phyloP scores from a whole-genome alignment of 2,888 invertebrate genomes.

The Oscheius onirici region DNA sequence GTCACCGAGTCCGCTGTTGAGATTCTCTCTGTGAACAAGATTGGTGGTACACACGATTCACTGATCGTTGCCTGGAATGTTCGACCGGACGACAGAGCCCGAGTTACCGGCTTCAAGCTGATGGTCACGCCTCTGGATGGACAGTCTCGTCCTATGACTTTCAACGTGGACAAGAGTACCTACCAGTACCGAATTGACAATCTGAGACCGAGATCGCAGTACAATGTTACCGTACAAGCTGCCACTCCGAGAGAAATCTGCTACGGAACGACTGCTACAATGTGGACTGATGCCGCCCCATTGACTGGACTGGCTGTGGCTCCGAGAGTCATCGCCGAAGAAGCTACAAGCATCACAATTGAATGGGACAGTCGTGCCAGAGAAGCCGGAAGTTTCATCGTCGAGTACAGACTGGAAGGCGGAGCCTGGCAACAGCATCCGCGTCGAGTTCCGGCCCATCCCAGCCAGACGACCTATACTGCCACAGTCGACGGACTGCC shows the following conservation, averaged over 20 bases:
- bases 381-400: slow-evolving; percentile 65
- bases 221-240: slow-evolving; percentile 70
- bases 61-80: slow-evolving; percentile 68
- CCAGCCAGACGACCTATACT: slow-evolving; percentile 62
- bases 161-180: slow-evolving; percentile 69
- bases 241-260: slow-evolving; percentile 55
- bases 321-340: slow-evolving; percentile 68
- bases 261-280: slow-evolving; percentile 62
- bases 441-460: slow-evolving; percentile 63
- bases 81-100: slow-evolving; percentile 60
- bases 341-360: slow-evolving; percentile 67
- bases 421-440: slow-evolving; percentile 68
- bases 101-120: slow-evolving; percentile 68
- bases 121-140: slow-evolving; percentile 64
- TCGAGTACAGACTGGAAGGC: slow-evolving; percentile 66
- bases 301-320: slow-evolving; percentile 57
- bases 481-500: slow-evolving; percentile 65
- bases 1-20: slow-evolving; percentile 62
- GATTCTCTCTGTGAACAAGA: slow-evolving; percentile 61
- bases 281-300: slow-evolving; percentile 66
- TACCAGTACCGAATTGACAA: slow-evolving; percentile 68
- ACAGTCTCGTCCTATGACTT: slow-evolving; percentile 61
- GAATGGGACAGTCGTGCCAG: slow-evolving; percentile 67
- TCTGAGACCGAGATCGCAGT: slow-evolving; percentile 68
- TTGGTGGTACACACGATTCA: slow-evolving; percentile 60